Conservation (phyloP, 2,888 invertebrate genomes). For the Standfussiana lucernea region DNA sequence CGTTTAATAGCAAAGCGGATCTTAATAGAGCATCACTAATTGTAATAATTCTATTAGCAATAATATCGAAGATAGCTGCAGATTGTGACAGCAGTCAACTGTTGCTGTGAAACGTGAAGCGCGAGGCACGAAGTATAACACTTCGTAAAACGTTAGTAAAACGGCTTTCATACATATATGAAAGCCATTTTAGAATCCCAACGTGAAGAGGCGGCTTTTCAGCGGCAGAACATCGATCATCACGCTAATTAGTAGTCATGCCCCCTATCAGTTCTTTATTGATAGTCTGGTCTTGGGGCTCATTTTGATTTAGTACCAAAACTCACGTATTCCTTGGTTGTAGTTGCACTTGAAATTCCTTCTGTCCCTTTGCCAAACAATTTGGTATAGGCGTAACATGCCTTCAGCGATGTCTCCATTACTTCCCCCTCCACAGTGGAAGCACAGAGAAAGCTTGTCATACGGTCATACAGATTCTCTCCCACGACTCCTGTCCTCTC, state of each 20-base stretch:
- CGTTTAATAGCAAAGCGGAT: constrained; percentile 21
- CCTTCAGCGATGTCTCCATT: not conserved
- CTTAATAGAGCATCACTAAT: constrained; percentile 49
- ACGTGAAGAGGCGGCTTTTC: too few species aligned
- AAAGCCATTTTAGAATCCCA: not conserved
- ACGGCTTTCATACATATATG: too few species aligned
- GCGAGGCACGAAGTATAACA: not conserved
- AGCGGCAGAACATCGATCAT: too few species aligned
- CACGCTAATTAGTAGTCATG: too few species aligned
- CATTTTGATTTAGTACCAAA: not conserved
- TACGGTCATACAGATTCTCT: constrained; percentile 17
- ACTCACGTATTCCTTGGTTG: too few species aligned
- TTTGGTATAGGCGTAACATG: not conserved
- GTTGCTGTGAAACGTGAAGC: constrained; percentile 1
- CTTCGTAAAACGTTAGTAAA: too few species aligned
- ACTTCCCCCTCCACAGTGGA: not conserved
- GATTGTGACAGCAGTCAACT: constrained; percentile 17
- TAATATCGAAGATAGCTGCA: constrained; percentile 16
- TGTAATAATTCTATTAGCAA: constrained; percentile 44
- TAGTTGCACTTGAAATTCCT: not conserved
- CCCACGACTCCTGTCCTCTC: constrained; percentile 45
- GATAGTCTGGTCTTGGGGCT: not conserved
- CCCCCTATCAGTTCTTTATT: not conserved
- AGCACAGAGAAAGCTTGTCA: not conserved
- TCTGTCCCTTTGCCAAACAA: not conserved